A percentile compares a stretch with the other conserved stretches of the same genome.
phyloP scores from a whole-genome alignment of 2,113 vertebrate species.

The Orcinus orca region DNA sequence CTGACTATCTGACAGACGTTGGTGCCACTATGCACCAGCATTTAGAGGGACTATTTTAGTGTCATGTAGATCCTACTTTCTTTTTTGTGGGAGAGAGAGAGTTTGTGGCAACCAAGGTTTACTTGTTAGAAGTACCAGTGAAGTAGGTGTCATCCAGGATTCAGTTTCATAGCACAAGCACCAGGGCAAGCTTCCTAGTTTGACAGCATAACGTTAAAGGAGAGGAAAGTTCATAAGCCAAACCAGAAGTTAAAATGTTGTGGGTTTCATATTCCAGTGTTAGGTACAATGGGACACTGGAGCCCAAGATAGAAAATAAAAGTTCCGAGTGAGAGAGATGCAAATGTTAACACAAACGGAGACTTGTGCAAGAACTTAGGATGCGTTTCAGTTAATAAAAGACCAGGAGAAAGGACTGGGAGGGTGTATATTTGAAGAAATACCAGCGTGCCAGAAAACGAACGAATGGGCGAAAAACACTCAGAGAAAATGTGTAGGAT shows the following conservation, averaged over 20 bases:
- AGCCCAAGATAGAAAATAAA: background rate
- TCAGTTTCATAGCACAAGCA: background rate
- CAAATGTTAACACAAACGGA: background rate
- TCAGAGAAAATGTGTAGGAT: background rate
- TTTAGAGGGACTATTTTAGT: background rate
- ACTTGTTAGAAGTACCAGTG: background rate
- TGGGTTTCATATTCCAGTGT: background rate
- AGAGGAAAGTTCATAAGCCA: background rate
- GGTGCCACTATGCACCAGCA: background rate
- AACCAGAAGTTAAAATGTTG: background rate
- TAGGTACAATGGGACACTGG: background rate
- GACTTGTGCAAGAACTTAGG: background rate
- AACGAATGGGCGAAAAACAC: background rate
- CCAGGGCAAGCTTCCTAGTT: background rate
- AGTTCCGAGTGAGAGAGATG: background rate
- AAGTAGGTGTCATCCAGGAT: background rate
- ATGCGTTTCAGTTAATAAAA: background rate
- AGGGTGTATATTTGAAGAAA: background rate
- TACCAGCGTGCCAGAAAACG: background rate
- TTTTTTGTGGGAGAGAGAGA: background rate
- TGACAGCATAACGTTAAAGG: background rate
- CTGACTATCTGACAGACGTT: background rate
- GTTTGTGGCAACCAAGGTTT: background rate
- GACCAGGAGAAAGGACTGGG: background rate
- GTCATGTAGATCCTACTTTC: background rate